These are phyloP conservation scores for Spinus olivaceus DNA, from an alignment of 2,797 vertebrate genomes.

Conservation along the genomic window DNA sequence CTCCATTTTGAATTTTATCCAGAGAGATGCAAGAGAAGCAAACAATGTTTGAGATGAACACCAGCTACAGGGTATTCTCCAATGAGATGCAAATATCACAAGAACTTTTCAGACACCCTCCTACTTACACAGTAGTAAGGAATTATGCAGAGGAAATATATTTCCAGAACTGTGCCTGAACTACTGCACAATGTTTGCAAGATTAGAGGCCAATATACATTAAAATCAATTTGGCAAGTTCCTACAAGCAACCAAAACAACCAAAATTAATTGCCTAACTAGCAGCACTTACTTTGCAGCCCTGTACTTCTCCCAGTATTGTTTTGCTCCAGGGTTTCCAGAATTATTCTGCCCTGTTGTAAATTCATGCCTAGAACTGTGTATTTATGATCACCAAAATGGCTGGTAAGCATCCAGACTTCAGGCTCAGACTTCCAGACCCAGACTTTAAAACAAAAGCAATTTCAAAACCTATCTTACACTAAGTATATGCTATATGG, in stretches of 20 bases:
- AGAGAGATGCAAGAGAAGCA: background rate
- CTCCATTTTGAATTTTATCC: background rate
- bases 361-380: constrained; percentile 1
- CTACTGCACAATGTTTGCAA: background rate
- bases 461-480: background rate
- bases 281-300: background rate
- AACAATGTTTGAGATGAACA: background rate
- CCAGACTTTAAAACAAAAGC: background rate
- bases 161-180: background rate
- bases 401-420: background rate
- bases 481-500: background rate
- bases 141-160: background rate
- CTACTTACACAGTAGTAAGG: background rate
- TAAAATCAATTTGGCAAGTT: constrained; percentile 33
- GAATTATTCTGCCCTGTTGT: background rate
- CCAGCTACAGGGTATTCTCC: background rate
- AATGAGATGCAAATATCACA: background rate
- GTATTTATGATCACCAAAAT: background rate
- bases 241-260: constrained; percentile 33
- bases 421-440: background rate
- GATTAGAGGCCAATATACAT: constrained; percentile 28
- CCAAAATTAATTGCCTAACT: constrained; percentile 34
- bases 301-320: background rate
- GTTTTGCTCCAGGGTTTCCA: constrained; percentile 31
- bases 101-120: background rate